Conservation (phyloP, 2,113 vertebrate species). For the Podocnemis expansa region DNA sequence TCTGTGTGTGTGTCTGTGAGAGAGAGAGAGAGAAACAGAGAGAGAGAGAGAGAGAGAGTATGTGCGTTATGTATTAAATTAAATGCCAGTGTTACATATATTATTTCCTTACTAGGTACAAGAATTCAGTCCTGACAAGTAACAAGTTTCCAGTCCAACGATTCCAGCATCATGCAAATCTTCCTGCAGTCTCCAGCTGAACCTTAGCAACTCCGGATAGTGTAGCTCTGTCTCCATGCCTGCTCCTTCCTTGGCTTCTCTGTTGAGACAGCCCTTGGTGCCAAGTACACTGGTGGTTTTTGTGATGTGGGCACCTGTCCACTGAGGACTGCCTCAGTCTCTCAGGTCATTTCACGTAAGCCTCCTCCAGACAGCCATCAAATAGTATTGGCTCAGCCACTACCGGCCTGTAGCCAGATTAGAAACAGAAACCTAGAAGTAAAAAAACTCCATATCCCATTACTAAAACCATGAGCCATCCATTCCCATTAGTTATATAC, state of each 20-base stretch:
- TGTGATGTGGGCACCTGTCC: conserved; percentile 50
- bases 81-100: not conserved
- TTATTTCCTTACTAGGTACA: conserved; percentile 23
- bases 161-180: not conserved
- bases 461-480: not conserved
- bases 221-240: not conserved
- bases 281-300: not conserved
- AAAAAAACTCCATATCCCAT: not conserved
- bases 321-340: not conserved
- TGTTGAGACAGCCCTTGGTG: fast-evolving
- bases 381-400: conserved; percentile 44
- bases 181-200: not conserved
- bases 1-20: not conserved
- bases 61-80: conserved; percentile 24
- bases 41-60: no score
- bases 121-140: not conserved
- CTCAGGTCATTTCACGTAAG: conserved; percentile 16
- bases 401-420: conserved; percentile 63
- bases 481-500: conserved; percentile 53
- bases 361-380: not conserved
- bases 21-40: no score
- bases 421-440: conserved; percentile 47
- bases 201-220: not conserved
- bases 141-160: not conserved
- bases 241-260: not conserved